Percentiles rank a stretch among this genome's conserved stretches.
Conservation (phyloP, 2,113 vertebrate genomes). For the human (Homo sapiens) region GRCh38 chr2:100017001-100017500, state of each 20-base stretch:
- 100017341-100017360: background rate
- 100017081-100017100: background rate
- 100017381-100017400: background rate
- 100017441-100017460: background rate
- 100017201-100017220: background rate
- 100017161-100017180: background rate
- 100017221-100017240: background rate
- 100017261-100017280: background rate
- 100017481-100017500: background rate
- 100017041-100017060: background rate
- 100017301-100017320: background rate
- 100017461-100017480: background rate
- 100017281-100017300: background rate
- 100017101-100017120: background rate
- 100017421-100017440: background rate
- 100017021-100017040: background rate
- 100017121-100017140: background rate
- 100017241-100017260: background rate
- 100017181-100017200: background rate
- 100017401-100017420: background rate
- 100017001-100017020: no score
- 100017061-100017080: no score
- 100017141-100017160: background rate
- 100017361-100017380: background rate
- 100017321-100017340: background rate